Evolutionary conservation across 2,797 vertebrate species (phyloP).

Genomic region (Manis crassicaudata): DNA sequence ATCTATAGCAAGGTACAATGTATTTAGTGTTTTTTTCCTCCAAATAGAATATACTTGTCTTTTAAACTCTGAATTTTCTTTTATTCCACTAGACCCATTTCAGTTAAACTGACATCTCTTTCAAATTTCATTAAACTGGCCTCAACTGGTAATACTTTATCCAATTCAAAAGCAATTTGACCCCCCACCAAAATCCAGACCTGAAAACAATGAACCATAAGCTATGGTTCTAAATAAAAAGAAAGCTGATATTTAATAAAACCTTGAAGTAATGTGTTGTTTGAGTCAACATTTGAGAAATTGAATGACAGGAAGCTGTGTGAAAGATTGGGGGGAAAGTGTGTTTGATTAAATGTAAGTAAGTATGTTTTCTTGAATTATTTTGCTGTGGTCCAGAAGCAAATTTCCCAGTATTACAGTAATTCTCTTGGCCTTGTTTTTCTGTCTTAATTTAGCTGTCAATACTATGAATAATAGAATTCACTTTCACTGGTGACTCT

Average conservation of each 20-base stretch:
- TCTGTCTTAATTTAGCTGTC: constrained; percentile 58
- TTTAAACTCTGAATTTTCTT: neutral
- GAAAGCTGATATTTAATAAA: constrained; percentile 41
- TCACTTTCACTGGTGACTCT: neutral
- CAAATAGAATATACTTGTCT: neutral
- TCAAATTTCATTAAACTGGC: constrained; percentile 36
- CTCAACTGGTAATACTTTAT: constrained; percentile 44
- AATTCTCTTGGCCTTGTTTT: constrained; percentile 57
- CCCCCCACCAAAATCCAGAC: constrained; percentile 4
- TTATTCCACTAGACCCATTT: neutral
- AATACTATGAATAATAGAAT: constrained; percentile 8
- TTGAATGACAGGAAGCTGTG: neutral
- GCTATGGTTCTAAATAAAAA: constrained; percentile 4
- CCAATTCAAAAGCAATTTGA: constrained; percentile 54
- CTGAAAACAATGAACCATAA: constrained; percentile 46
- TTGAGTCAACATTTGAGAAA: neutral
- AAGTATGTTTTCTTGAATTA: constrained; percentile 54
- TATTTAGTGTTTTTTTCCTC: neutral
- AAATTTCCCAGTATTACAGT: constrained; percentile 6
- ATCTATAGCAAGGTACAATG: neutral
- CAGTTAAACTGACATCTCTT: neutral
- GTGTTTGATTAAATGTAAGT: constrained; percentile 61
- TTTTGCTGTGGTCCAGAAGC: neutral
- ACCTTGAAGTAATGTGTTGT: neutral
- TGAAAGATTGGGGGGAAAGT: neutral